A percentile compares a stretch with the other conserved stretches of the same genome.
phyloP scores from a whole-genome alignment of 2,797 vertebrate species.

The Mallotus villosus region DNA sequence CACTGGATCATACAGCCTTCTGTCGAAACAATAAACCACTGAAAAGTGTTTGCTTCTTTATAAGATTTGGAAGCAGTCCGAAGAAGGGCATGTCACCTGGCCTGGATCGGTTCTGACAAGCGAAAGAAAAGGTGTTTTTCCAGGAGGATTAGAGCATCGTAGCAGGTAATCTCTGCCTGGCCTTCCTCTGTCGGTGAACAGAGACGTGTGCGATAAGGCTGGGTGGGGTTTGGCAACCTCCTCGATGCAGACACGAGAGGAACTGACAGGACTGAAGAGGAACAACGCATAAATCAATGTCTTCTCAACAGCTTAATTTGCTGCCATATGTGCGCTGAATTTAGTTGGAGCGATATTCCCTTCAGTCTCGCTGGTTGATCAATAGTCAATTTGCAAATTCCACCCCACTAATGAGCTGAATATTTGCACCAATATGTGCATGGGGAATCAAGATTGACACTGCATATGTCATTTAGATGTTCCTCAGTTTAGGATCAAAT shows the following conservation, averaged over 20 bases:
- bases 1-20: not conserved
- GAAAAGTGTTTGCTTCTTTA: not conserved
- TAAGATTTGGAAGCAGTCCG: not conserved
- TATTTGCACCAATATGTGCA: not conserved
- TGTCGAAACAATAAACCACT: not conserved
- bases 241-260: not conserved
- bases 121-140: slow-evolving; percentile 6
- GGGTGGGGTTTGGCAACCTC: not conserved
- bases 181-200: not conserved
- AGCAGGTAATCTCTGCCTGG: slow-evolving; percentile 5
- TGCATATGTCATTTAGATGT: slow-evolving; percentile 7
- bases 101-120: slow-evolving; percentile 8
- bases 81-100: slow-evolving; percentile 18
- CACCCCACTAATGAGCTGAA: slow-evolving; percentile 1
- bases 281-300: slow-evolving; percentile 37
- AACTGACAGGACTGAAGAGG: not conserved
- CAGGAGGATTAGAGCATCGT: slow-evolving; percentile 8
- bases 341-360: slow-evolving; percentile 20
- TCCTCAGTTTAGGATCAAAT: not conserved
- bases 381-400: slow-evolving; percentile 26
- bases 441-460: not conserved
- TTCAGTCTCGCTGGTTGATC: slow-evolving; percentile 23
- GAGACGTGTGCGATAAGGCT: not conserved
- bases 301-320: slow-evolving; percentile 31
- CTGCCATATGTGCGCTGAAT: slow-evolving; percentile 38